Conservation (phyloP, 2,888 invertebrate genomes). For the Tortrix viridana region DNA sequence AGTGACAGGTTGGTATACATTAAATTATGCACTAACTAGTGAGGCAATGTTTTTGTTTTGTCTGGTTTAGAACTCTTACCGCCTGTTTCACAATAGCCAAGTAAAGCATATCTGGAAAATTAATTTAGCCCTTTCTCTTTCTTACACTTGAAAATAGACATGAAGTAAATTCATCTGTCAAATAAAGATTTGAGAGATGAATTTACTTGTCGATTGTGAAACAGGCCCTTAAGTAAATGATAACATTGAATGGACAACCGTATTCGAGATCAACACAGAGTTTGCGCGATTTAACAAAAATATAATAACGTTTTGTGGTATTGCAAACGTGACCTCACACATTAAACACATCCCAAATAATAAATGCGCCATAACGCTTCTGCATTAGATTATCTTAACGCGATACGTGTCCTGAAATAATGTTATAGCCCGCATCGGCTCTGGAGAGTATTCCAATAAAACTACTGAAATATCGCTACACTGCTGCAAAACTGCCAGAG, state of each 20-base stretch:
- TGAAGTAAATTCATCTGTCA: too few relatives aligned
- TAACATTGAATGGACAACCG: neutral
- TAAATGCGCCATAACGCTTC: constrained; percentile 77
- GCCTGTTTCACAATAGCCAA: too few relatives aligned
- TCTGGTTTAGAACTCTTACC: too few relatives aligned
- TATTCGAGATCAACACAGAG: constrained; percentile 9
- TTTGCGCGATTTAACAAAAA: constrained; percentile 22
- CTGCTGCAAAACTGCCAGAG: constrained; percentile 42
- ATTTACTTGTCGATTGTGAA: too few relatives aligned
- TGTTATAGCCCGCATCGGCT: constrained; percentile 63
- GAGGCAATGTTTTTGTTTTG: too few relatives aligned
- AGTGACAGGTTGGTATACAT: constrained; percentile 4
- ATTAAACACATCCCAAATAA: constrained; percentile 66
- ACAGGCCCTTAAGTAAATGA: too few relatives aligned
- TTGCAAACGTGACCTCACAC: constrained; percentile 57
- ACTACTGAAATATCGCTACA: constrained; percentile 62
- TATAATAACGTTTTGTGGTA: constrained; percentile 37
- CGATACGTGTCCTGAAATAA: constrained; percentile 81
- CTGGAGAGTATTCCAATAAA: constrained; percentile 58
- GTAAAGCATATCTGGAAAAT: too few relatives aligned
- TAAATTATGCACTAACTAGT: too few relatives aligned
- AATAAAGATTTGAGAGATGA: too few relatives aligned
- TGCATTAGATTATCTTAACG: constrained; percentile 76
- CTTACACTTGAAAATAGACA: too few relatives aligned
- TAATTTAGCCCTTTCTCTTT: too few relatives aligned